Conservation (phyloP, 1,140 invertebrate genomes). For the Portunus trituberculatus region DNA sequence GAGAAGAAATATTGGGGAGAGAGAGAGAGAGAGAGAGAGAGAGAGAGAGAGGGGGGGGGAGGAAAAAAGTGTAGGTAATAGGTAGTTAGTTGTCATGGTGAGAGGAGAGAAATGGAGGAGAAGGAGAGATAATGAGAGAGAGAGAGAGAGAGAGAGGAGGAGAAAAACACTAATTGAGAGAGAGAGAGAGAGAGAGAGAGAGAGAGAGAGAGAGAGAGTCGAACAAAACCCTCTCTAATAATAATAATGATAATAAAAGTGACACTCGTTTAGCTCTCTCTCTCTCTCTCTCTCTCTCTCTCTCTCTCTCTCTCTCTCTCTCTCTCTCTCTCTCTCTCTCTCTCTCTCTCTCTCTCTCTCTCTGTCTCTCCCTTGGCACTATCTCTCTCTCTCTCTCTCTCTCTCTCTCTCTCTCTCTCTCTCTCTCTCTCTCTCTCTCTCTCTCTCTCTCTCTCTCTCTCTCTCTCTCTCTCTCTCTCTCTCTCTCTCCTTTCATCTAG, state of each 20-base stretch:
- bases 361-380: too few relatives aligned
- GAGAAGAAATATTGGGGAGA: neutral
- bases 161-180: neutral
- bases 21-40: neutral
- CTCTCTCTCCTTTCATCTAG: too few relatives aligned
- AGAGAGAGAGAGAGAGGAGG: neutral
- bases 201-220: conserved; percentile 43
- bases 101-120: neutral
- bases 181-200: conserved; percentile 4
- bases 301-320: conserved; percentile 1
- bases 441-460: too few relatives aligned
- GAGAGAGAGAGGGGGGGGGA: neutral
- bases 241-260: conserved; percentile 9
- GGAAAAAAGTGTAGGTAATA: neutral
- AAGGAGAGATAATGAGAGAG: neutral
- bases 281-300: neutral
- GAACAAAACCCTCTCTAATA: neutral
- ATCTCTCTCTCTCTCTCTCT: conserved; percentile 26
- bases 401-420: neutral
- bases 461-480: neutral
- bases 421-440: neutral
- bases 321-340: conserved; percentile 14
- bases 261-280: neutral
- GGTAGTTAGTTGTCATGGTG: neutral
- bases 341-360: conserved; percentile 28